Evolutionary conservation across 2,888 invertebrate species (phyloP), one percentile per base, ranked within the genome.

Genomic region (Phytoseiulus persimilis): DNA sequence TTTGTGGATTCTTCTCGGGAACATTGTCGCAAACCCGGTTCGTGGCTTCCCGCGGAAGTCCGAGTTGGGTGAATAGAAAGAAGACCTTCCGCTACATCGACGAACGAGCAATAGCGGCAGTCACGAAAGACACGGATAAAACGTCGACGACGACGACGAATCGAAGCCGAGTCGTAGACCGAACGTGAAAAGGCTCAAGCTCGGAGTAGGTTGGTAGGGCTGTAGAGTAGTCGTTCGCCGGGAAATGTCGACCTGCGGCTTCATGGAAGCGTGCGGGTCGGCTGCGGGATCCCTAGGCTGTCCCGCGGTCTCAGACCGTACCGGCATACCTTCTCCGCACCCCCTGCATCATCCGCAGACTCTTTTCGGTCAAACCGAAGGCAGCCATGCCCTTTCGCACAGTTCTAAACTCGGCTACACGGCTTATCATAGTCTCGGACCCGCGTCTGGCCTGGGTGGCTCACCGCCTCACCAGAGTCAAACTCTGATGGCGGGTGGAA

Each of bases 71-170:
- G 65, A 65, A 65, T 65, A 65, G 65, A 23, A 65, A 65, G 65
- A 65, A 65, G 18, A 65, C 65, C 18, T 65, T 65, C 28, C 65
- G 65, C 65, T 65, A 23, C 18, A 65, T 65, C 65, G 65, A 65
- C 65, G 65, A 45, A 45, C 45, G 87, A 87, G 33, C 32, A 32
- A 83, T 83, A 83, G 32, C n/a, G n/a, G 28, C 90, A 90, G 90
- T 83, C 83, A 89, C 87, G 28, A 32, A 89, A 90, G 89, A 39
- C 33, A 84, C 90, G 89, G 90, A 90, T 90, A 90, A 90, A 83
- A 90, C 90, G 32, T 91, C n/a, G n/a, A n/a, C n/a, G 91, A 45
- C 3, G 9, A 45, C 89, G 5, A 65, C 65, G 65, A 65, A 65
- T 65, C 65, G 2, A 2, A 11, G 65, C 28, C 14, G 65, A 65